Evolutionary conservation across 2,113 vertebrate genomes (phyloP).

Genomic region (Malurus alboscapulatus): DNA sequence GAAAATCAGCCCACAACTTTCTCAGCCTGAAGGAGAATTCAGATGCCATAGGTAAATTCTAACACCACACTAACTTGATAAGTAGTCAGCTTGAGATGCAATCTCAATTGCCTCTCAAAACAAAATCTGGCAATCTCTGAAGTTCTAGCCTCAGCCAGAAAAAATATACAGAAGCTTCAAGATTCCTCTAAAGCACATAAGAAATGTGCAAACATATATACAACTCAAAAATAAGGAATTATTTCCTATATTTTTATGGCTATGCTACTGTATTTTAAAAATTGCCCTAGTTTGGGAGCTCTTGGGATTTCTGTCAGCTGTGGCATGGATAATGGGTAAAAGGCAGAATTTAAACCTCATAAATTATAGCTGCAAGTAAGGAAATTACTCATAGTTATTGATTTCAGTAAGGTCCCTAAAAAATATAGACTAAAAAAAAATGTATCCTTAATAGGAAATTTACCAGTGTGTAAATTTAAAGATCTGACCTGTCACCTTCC

Average conservation of each 20-base stretch:
- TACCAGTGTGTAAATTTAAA: neutral
- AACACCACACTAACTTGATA: neutral
- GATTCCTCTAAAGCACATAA: neutral
- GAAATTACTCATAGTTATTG: neutral
- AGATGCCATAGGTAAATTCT: neutral
- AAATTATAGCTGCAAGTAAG: neutral
- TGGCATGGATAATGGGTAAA: neutral
- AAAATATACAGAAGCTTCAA: neutral
- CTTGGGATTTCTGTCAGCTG: neutral
- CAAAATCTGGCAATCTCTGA: neutral
- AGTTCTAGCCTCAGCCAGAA: neutral
- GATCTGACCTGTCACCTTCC: rapidly evolving
- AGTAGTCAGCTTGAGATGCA: neutral
- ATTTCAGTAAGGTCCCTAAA: neutral
- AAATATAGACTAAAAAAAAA: neutral
- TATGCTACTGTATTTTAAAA: neutral
- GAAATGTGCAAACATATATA: neutral
- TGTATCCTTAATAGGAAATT: neutral
- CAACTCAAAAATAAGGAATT: neutral
- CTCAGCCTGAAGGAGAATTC: neutral
- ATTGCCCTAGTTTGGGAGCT: neutral
- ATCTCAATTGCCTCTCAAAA: neutral
- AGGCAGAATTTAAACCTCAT: neutral
- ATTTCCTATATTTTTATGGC: neutral
- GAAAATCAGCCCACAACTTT: neutral